These are phyloP conservation scores for Chromis chromis DNA, from an alignment of 2,797 vertebrate genomes.

Conservation along the genomic window DNA sequence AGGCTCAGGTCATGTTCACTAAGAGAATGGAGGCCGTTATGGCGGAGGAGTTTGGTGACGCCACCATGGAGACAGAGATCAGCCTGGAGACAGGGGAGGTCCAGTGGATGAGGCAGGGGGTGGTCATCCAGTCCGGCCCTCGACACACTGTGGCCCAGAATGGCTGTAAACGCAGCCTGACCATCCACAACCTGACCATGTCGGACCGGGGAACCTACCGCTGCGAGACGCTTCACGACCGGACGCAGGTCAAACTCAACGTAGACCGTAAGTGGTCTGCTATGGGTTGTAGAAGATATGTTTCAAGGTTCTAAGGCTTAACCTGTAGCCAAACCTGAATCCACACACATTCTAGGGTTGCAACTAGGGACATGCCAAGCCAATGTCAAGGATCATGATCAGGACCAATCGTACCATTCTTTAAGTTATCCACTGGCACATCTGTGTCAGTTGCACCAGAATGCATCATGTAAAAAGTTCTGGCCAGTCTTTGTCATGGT, in stretches of 20 bases:
- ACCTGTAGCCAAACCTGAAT: neutral
- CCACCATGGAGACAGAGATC: slow-evolving; percentile 85
- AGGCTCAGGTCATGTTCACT: slow-evolving; percentile 93
- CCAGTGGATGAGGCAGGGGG: slow-evolving; percentile 91
- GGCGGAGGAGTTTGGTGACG: slow-evolving; percentile 88
- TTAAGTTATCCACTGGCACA: too few species aligned
- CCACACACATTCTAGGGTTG: neutral
- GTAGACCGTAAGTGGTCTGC: slow-evolving; percentile 90
- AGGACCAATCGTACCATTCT: too few species aligned
- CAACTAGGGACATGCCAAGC: too few species aligned
- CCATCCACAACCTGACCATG: slow-evolving; percentile 83
- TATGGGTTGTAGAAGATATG: neutral
- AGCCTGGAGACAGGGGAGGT: slow-evolving; percentile 87
- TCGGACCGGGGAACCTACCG: slow-evolving; percentile 93
- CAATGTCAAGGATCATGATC: too few species aligned
- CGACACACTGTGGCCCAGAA: slow-evolving; percentile 83
- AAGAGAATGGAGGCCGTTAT: slow-evolving; percentile 85
- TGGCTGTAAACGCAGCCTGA: slow-evolving; percentile 83
- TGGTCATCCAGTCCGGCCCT: slow-evolving; percentile 85
- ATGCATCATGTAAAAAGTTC: too few species aligned
- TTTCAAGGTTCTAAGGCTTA: neutral
- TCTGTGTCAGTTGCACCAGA: too few species aligned
- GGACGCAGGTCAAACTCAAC: slow-evolving; percentile 90
- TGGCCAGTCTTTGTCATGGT: too few species aligned
- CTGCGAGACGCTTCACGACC: slow-evolving; percentile 94